Evolutionary conservation across 1,140 invertebrate species (phyloP), one percentile per base, ranked within the genome.

Genomic region (Drosophila simulans): DNA sequence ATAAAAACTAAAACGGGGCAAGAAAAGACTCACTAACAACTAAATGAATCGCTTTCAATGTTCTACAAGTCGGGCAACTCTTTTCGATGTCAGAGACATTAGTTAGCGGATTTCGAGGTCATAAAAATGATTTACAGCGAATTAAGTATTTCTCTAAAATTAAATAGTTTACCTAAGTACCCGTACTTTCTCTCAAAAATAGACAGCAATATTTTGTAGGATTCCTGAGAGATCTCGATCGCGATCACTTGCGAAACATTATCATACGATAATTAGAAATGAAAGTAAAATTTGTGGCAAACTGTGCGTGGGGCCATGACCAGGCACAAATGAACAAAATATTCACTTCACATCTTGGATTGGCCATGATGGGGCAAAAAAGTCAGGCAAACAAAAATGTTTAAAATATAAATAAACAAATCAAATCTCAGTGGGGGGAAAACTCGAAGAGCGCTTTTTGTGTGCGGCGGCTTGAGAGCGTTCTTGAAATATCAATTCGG

Each of bases 361-460:
- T 72, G 80, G 80, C 84, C 80, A 65, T 89, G 84, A 89, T 89
- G 80, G 80, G 65, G 80, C 84, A 78, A 64, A 84, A 83, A 82
- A 76, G 39, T 72, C 56, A 49, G 20, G 51, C 63, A 75, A 59
- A 89, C 66, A 70, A 70, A 70, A 57, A 69, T 71, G 52, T 70
- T 70, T 48, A 71, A 71, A 71, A 71, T 70, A 71, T 75, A 89
- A 85, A 89, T 89, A 90, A 90, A 90, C 77, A 89, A 90, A 77
- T 84, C 69, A 64, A 65, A 71, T 57, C 17, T 20, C 65, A 39
- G 42, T 54, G 42, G 49, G 43, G 58, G 46, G 57, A 52, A 58
- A 48, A 51, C 51, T 51, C 37, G 7, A 57, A 51, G 31, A 34
- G 46, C 27, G 17, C 51, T 65, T 45, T 73, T 68, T 69, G 51